phyloP scores from a whole-genome alignment of 2,888 invertebrate genomes.

The Tupiocoris notatus region DNA sequence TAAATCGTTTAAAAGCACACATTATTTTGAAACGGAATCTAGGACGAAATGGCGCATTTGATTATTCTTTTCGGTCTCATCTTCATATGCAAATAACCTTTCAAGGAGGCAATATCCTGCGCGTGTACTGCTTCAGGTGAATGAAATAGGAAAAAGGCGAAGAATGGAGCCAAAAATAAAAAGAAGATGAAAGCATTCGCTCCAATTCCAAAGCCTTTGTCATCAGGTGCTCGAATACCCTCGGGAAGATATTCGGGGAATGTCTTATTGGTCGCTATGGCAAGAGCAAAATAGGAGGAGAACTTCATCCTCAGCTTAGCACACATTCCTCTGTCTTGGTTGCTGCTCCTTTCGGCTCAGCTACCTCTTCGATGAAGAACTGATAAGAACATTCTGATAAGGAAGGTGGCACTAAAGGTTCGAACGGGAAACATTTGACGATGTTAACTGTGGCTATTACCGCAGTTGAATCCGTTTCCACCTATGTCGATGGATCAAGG shows the following conservation, averaged over 20 bases:
- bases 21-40: too few species aligned
- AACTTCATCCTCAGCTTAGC: too few species aligned
- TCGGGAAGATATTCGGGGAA: constrained; percentile 14
- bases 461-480: not conserved
- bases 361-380: not conserved
- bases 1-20: too few species aligned
- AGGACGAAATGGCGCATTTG: too few species aligned
- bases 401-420: not conserved
- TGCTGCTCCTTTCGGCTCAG: not conserved
- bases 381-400: not conserved
- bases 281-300: not conserved
- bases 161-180: not conserved
- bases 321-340: too few species aligned
- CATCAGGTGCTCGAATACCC: not conserved
- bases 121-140: not conserved
- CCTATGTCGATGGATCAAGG: not conserved
- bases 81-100: not conserved
- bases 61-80: not conserved
- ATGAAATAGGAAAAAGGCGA: not conserved
- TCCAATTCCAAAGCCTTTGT: constrained; percentile 14
- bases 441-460: not conserved
- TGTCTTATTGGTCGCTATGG: constrained; percentile 15
- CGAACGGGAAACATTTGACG: not conserved
- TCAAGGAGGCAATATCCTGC: not conserved
- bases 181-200: not conserved